A percentile compares a stretch with the other conserved stretches of the same genome.
phyloP scores from a whole-genome alignment of 1,140 invertebrate genomes.

The Carposina sasakii region DNA sequence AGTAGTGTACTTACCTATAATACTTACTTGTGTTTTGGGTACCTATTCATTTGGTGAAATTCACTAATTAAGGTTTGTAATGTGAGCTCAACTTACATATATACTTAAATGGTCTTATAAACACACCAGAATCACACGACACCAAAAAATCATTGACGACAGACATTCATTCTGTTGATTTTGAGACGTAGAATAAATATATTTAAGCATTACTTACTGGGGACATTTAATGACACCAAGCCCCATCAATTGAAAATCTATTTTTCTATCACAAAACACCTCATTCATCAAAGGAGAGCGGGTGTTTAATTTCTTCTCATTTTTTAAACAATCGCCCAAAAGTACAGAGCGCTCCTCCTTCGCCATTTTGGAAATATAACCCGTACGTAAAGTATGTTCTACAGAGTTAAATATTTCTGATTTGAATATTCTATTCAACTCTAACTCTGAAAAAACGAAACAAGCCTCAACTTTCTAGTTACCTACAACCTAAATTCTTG shows the following conservation, averaged over 20 bases:
- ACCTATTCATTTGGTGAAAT: no score
- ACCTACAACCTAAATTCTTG: no score
- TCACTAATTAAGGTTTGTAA: no score
- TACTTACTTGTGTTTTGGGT: no score
- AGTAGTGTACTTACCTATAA: no score
- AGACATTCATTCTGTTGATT: no score
- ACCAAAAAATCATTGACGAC: no score
- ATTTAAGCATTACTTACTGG: slow-evolving; percentile 35
- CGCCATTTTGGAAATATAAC: slow-evolving; percentile 44
- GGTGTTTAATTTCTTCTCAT: slow-evolving; percentile 53
- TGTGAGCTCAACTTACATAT: no score
- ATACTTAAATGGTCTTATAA: no score
- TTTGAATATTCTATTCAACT: slow-evolving; percentile 75
- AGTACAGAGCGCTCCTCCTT: slow-evolving; percentile 44
- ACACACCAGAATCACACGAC: no score
- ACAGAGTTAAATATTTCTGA: slow-evolving; percentile 74
- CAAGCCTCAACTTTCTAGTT: no score
- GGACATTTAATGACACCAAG: slow-evolving; percentile 52
- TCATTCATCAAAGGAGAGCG: slow-evolving; percentile 59
- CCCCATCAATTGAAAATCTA: slow-evolving; percentile 57
- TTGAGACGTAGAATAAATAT: no score
- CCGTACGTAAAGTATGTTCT: slow-evolving; percentile 51
- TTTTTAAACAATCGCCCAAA: slow-evolving; percentile 44
- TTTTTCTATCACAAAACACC: slow-evolving; percentile 53
- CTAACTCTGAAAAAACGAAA: slow-evolving; percentile 70